These are phyloP conservation scores for Tetramorium parvispinum DNA, from an alignment of 1,140 invertebrate species.

Conservation along the genomic window DNA sequence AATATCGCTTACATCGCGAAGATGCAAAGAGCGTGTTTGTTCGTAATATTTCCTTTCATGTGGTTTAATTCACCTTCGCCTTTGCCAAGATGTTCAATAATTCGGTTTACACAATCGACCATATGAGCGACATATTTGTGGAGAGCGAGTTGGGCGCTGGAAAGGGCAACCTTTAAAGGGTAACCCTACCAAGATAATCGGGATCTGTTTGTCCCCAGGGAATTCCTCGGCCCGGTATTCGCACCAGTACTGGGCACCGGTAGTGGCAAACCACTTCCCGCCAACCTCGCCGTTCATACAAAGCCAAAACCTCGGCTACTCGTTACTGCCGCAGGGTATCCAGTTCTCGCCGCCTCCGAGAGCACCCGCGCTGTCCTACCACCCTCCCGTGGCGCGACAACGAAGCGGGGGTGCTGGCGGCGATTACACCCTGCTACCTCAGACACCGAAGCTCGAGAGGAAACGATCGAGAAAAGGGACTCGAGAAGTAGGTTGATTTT, in stretches of 20 bases:
- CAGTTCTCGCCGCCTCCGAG: slow-evolving; percentile 82
- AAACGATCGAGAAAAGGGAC: slow-evolving; percentile 81
- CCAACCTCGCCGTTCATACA: slow-evolving; percentile 87
- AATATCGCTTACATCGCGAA: not conserved
- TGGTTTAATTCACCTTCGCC: not conserved
- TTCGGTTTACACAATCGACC: not conserved
- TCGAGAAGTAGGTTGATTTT: slow-evolving; percentile 77
- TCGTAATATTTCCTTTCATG: not conserved
- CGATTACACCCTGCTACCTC: slow-evolving; percentile 83
- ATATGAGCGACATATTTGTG: not conserved
- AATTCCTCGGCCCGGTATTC: slow-evolving; percentile 80
- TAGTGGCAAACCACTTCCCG: slow-evolving; percentile 88
- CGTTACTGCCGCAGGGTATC: slow-evolving; percentile 80
- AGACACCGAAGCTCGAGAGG: slow-evolving; percentile 83
- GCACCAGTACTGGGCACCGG: slow-evolving; percentile 87
- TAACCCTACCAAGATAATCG: not conserved
- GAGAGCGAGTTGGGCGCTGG: no score
- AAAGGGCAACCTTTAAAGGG: slow-evolving; percentile 10
- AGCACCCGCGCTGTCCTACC: slow-evolving; percentile 72
- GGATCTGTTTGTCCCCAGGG: slow-evolving; percentile 70
- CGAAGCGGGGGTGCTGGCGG: slow-evolving; percentile 82
- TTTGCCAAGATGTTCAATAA: not conserved
- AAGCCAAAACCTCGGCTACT: slow-evolving; percentile 80
- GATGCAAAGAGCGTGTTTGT: not conserved
- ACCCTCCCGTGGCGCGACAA: slow-evolving; percentile 78